Conservation (phyloP, 1,140 invertebrate genomes). For the Patella vulgata region DNA sequence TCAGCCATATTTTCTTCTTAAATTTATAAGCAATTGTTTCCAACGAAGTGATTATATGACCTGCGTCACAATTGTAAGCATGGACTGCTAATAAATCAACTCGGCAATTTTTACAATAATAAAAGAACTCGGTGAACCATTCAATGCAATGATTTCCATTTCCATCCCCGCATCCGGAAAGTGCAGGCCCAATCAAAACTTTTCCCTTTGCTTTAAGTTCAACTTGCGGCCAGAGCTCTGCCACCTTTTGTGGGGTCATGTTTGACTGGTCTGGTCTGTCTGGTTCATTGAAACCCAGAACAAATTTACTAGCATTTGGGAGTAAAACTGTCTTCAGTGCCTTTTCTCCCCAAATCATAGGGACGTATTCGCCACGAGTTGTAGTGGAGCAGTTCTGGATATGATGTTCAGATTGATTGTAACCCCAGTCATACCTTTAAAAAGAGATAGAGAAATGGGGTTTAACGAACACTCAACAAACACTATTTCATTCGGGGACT, state of each 20-base stretch:
- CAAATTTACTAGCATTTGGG: neutral
- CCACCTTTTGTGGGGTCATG: conserved; percentile 4
- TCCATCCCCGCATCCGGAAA: neutral
- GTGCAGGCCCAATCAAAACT: neutral
- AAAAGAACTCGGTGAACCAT: conserved; percentile 17
- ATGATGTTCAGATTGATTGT: neutral
- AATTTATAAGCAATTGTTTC: conserved; percentile 6
- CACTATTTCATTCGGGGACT: too few species aligned
- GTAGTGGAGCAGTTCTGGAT: neutral
- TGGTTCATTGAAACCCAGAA: conserved; percentile 5
- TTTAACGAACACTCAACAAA: too few species aligned
- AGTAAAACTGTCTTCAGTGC: neutral
- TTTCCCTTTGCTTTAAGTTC: neutral
- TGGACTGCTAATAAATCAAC: conserved; percentile 12
- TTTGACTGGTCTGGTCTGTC: conserved; percentile 2
- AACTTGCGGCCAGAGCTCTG: neutral
- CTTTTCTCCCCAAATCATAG: conserved; percentile 3
- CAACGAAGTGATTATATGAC: conserved; percentile 12
- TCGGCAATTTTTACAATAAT: conserved; percentile 11
- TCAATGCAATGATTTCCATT: neutral
- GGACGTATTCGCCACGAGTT: neutral
- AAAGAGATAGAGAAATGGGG: too few species aligned
- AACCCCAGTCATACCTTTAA: conserved; percentile 7
- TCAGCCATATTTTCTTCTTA: conserved; percentile 16
- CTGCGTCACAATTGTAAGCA: conserved; percentile 7